Conservation (phyloP, 2,888 invertebrate species). For the Parnassius mnemosyne region DNA sequence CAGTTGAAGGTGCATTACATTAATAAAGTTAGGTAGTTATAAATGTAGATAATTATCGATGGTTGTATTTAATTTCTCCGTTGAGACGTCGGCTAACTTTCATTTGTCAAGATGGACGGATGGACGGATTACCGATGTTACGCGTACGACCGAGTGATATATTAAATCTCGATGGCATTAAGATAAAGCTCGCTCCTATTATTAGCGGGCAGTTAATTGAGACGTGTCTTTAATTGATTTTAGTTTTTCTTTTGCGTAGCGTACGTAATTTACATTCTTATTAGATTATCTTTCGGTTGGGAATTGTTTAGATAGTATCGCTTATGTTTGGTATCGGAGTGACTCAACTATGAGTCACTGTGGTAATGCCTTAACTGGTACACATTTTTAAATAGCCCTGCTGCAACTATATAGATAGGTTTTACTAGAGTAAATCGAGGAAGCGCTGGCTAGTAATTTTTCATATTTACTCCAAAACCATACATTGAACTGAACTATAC, state of each 20-base stretch:
- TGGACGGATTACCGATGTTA: constrained; percentile 47
- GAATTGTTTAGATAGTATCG: constrained; percentile 10
- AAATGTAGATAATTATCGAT: constrained; percentile 49
- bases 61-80: constrained; percentile 48
- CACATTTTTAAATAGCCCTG: not conserved
- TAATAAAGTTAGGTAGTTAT: constrained; percentile 26
- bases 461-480: too few species aligned
- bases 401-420: too few species aligned
- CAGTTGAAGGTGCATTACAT: constrained; percentile 25
- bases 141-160: constrained; percentile 51
- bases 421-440: too few species aligned
- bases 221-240: constrained; percentile 25
- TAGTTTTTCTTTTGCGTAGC: constrained; percentile 7
- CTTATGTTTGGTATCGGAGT: constrained; percentile 9
- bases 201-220: constrained; percentile 42
- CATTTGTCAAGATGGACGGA: constrained; percentile 49
- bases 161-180: constrained; percentile 55
- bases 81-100: constrained; percentile 45
- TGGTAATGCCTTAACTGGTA: constrained; percentile 11
- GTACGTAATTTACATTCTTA: not conserved
- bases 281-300: constrained; percentile 15
- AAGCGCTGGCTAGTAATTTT: too few species aligned
- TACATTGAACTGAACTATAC: too few species aligned
- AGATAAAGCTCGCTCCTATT: constrained; percentile 46
- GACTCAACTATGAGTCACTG: constrained; percentile 9